Percentiles rank a stretch among this genome's conserved stretches.
These are phyloP conservation scores for Piprites chloris DNA, from an alignment of 2,113 vertebrate species.

Conservation along the genomic window DNA sequence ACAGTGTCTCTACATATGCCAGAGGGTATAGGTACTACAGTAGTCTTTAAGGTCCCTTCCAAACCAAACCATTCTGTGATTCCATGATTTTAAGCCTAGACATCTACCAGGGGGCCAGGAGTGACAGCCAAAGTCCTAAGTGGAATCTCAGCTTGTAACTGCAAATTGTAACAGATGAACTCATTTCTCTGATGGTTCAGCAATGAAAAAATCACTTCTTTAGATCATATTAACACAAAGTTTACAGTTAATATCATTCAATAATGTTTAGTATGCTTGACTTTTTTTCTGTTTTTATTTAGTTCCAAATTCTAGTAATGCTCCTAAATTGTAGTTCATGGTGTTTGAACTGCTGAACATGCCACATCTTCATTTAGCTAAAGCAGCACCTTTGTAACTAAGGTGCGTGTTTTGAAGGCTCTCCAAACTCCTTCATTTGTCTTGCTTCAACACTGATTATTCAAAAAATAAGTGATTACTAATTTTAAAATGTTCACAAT, in stretches of 20 bases:
- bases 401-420: not conserved
- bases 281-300: not conserved
- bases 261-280: not conserved
- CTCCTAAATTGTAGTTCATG: not conserved
- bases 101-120: not conserved
- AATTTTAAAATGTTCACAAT: not conserved
- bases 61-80: not conserved
- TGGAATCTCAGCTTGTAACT: rapidly evolving
- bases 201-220: not conserved
- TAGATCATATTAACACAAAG: not conserved
- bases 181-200: not conserved
- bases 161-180: not conserved
- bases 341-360: not conserved
- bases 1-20: not conserved
- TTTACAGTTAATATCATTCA: not conserved
- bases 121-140: rapidly evolving
- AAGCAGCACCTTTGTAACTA: not conserved
- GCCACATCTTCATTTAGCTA: not conserved
- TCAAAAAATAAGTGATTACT: not conserved
- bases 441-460: not conserved
- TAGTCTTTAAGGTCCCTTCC: not conserved
- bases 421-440: not conserved
- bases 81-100: not conserved
- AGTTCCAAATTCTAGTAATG: not conserved
- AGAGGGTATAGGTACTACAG: not conserved